Evolutionary conservation across 2,113 vertebrate genomes (phyloP).

Genomic region (Boulengeromyrus knoepffleri): DNA sequence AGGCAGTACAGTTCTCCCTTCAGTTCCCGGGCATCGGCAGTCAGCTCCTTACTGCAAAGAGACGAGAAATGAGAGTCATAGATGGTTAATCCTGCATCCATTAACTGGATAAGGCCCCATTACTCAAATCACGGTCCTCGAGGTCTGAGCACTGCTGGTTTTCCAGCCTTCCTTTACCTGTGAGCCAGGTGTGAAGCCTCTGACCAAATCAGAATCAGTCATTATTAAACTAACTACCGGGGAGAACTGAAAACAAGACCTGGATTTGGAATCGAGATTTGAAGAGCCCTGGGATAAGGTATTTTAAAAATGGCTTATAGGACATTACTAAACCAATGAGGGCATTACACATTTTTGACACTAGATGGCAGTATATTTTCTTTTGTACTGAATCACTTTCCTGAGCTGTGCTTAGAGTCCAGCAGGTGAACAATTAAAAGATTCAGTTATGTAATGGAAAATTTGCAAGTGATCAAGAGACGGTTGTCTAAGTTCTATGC

Average conservation of each 20-base stretch:
- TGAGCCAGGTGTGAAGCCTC: too few relatives aligned
- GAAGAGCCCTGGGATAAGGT: too few relatives aligned
- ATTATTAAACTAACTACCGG: too few relatives aligned
- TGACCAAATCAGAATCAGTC: too few relatives aligned
- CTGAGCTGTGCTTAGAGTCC: not conserved
- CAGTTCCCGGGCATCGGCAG: constrained; percentile 87
- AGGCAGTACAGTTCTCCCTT: constrained; percentile 93
- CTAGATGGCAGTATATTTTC: not conserved
- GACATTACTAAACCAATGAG: not conserved
- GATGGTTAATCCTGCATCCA: not conserved
- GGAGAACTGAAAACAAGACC: too few relatives aligned
- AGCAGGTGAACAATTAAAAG: not conserved
- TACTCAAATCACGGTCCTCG: too few relatives aligned
- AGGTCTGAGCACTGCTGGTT: too few relatives aligned
- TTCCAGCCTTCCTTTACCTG: too few relatives aligned
- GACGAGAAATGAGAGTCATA: not conserved
- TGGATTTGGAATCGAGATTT: too few relatives aligned
- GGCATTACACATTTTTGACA: not conserved
- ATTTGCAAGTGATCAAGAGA: not conserved
- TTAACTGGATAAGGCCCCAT: not conserved
- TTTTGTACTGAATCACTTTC: not conserved
- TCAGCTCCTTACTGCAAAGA: constrained; percentile 83
- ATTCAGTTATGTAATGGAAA: not conserved
- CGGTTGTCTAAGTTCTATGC: not conserved
- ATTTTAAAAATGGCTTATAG: not conserved